Percentiles rank a stretch among this genome's conserved stretches.
Evolutionary conservation across 2,888 invertebrate genomes (phyloP).

Genomic region (Phania funesta): DNA sequence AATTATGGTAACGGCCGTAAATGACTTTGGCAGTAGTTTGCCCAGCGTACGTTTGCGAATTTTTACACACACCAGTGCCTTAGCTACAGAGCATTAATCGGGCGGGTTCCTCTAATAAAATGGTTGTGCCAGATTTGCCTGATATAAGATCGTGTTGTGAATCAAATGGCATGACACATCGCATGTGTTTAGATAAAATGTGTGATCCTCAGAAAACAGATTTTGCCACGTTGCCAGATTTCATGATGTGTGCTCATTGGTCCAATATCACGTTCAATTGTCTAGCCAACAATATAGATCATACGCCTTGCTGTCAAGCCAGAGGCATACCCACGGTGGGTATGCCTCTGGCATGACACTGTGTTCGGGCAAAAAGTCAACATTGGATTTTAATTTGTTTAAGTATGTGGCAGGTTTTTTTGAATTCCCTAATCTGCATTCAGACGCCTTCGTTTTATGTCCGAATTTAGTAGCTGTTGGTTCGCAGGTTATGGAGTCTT

Average conservation of each 20-base stretch:
- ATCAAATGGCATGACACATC: constrained; percentile 86
- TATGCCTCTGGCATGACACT: too few relatives aligned
- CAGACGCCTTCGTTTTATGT: constrained; percentile 90
- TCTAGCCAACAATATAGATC: constrained; percentile 89
- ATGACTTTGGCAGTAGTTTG: constrained; percentile 88
- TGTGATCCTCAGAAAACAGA: constrained; percentile 87
- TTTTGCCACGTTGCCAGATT: constrained; percentile 83
- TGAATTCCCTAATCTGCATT: neutral
- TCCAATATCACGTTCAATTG: constrained; percentile 90
- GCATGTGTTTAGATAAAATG: constrained; percentile 88
- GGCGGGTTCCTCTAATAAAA: constrained; percentile 57
- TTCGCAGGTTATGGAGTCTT: constrained; percentile 92
- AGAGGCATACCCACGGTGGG: constrained; percentile 88
- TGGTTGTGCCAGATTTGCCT: constrained; percentile 85
- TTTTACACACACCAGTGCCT: constrained; percentile 83
- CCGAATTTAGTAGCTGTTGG: constrained; percentile 89
- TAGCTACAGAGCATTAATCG: constrained; percentile 80
- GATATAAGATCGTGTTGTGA: constrained; percentile 88
- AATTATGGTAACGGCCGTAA: constrained; percentile 86
- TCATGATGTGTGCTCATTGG: constrained; percentile 95
- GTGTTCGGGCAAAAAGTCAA: constrained; percentile 89
- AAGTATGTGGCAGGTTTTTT: constrained; percentile 84
- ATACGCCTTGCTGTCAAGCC: constrained; percentile 89
- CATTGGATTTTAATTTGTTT: constrained; percentile 90
- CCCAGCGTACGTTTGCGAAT: constrained; percentile 86